Base-by-base conservation (phyloP, 1,140 invertebrate species). In the Metopolophium dirhodum region DNA sequence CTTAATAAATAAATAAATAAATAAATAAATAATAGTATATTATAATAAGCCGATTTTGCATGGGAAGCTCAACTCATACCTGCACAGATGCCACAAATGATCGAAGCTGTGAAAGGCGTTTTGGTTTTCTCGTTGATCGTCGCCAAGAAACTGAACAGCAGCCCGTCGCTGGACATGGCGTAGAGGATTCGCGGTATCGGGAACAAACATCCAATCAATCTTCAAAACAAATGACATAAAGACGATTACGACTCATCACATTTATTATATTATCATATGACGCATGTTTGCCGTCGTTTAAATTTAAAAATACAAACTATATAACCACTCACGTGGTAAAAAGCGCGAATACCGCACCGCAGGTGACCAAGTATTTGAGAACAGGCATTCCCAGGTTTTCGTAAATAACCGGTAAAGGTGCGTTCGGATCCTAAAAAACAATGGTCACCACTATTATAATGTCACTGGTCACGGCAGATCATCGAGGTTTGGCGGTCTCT, bases 401-500 rank as follows among this genome's bases (percentile, higher is more conserved):
- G 95, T 98, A 99, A 0, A 97, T 97, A 94, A 97, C 96, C 0
- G 98, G 98, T 94, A 99, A 97, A 0, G 98, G 98, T 1, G 98
- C 98, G 94, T 97, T 96, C 14, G 95, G 95, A 95, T 98, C 96
- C 96, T 97, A 94, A 83, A 95, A 83, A 95, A 95, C 94, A 82
- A 51, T 22, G 91, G 0, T n/a, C 61, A 35, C 30, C n/a, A 77
- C 30, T n/a, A 23, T 54, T 54, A 54, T 77, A 77, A 77, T 18
- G 14, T 77, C 61, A n/a, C 14, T 14, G 30, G 4, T 4, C 41
- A 41, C 9, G 7, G 8, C 4, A 1, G 4, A 68, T 68, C 30
- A 11, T n/a, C 14, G 3, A 0, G 11, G 1, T n/a, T n/a, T 3
- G 26, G 57, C 57, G 26, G 26, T 61, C 26, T 9, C 26, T 30